A percentile compares a stretch with the other conserved stretches of the same genome.
phyloP scores from a whole-genome alignment of 2,888 invertebrate genomes.

The Serrognathus titanus region DNA sequence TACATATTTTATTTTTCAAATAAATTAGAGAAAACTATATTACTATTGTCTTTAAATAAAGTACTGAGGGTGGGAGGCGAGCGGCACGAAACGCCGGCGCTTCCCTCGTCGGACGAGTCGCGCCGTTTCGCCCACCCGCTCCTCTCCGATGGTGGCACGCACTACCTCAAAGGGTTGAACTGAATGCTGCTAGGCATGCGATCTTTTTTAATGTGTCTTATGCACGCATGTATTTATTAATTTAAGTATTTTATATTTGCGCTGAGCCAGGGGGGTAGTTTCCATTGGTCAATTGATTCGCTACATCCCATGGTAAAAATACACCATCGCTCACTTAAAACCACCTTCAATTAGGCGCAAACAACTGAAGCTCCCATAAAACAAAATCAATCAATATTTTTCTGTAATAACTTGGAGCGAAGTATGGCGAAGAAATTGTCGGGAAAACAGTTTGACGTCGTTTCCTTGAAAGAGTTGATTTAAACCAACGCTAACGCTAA shows the following conservation, averaged over 20 bases:
- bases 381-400: too few species aligned
- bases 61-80: conserved; percentile 18
- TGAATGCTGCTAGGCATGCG: conserved; percentile 41
- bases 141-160: conserved; percentile 18
- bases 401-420: too few species aligned
- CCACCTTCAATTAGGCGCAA: too few species aligned
- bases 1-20: conserved; percentile 38
- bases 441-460: too few species aligned
- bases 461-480: too few species aligned
- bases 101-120: neutral
- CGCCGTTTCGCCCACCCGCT: neutral
- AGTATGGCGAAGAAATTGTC: too few species aligned
- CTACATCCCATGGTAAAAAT: too few species aligned
- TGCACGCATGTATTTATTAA: conserved; percentile 49
- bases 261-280: neutral
- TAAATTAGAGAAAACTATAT: conserved; percentile 41
- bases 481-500: too few species aligned
- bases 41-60: conserved; percentile 36
- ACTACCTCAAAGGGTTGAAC: conserved; percentile 32
- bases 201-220: conserved; percentile 46
- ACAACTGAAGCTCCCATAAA: too few species aligned
- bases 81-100: conserved; percentile 10
- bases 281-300: too few species aligned
- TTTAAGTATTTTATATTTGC: conserved; percentile 33
- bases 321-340: too few species aligned